A percentile compares a stretch with the other conserved stretches of the same genome.
Conservation (phyloP, 2,113 vertebrate species). For the Dicaeum eximium region DNA sequence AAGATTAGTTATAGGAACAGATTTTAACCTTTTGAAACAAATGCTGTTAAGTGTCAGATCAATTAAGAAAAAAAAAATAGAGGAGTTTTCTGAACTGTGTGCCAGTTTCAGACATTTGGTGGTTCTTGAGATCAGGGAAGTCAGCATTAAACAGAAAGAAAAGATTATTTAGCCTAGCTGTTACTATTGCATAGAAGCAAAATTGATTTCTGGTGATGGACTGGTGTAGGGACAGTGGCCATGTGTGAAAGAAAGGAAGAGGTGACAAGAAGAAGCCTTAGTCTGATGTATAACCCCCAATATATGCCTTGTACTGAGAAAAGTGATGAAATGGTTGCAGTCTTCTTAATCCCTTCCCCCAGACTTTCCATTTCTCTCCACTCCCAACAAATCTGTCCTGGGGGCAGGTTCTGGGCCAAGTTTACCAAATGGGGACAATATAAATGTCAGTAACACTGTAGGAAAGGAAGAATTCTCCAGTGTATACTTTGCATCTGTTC, state of each 20-base stretch:
- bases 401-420: neutral
- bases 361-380: neutral
- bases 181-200: neutral
- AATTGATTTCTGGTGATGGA: neutral
- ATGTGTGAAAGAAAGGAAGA: neutral
- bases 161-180: neutral
- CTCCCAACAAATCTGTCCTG: neutral
- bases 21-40: constrained; percentile 54
- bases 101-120: constrained; percentile 7
- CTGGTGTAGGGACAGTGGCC: neutral
- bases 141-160: neutral
- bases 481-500: neutral
- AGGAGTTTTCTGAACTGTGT: neutral
- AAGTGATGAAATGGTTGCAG: neutral
- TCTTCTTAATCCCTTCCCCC: neutral
- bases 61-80: neutral
- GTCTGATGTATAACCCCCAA: neutral
- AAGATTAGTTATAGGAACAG: constrained; percentile 39
- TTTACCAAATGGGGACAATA: neutral
- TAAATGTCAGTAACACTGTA: neutral
- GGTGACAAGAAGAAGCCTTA: neutral
- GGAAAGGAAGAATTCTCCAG: neutral
- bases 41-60: constrained; percentile 15
- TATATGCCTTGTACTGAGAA: neutral
- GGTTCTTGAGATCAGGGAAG: neutral